Conservation (phyloP, 1,140 invertebrate species). For the Magallana ariakensis region DNA sequence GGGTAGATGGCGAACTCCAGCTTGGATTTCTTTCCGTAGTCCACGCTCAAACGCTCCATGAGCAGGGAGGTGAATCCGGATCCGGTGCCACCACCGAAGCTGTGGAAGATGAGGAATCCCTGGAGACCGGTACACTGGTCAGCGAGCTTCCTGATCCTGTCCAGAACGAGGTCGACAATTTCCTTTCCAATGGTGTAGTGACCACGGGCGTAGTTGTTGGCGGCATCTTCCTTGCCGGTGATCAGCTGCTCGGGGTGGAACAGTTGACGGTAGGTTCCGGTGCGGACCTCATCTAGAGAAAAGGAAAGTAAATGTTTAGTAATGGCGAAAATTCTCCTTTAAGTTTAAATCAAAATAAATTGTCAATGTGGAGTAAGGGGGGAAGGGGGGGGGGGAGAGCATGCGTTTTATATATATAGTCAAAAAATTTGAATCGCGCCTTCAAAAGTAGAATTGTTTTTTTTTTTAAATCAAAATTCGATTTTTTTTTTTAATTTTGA, state of each 20-base stretch:
- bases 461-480: too few relatives aligned
- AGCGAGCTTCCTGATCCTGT: constrained; percentile 74
- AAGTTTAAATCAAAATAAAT: too few relatives aligned
- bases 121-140: constrained; percentile 71
- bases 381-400: too few relatives aligned
- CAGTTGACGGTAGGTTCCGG: constrained; percentile 78
- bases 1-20: constrained; percentile 94
- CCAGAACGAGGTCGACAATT: constrained; percentile 79
- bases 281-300: constrained; percentile 79
- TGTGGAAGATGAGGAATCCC: constrained; percentile 62
- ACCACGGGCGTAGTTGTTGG: constrained; percentile 83
- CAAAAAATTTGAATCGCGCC: too few relatives aligned
- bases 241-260: constrained; percentile 91
- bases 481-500: too few relatives aligned
- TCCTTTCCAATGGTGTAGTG: constrained; percentile 81
- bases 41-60: constrained; percentile 92
- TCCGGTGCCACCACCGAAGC: constrained; percentile 76
- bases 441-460: too few relatives aligned
- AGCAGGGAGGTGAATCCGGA: constrained; percentile 89
- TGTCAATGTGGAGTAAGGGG: too few relatives aligned
- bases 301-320: neutral
- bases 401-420: too few relatives aligned
- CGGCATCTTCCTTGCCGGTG: constrained; percentile 85
- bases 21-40: constrained; percentile 94
- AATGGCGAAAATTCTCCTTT: too few relatives aligned